A percentile compares a stretch with the other conserved stretches of the same genome.
Conservation (phyloP, 2,888 invertebrate species). For the Galeruca laticollis region DNA sequence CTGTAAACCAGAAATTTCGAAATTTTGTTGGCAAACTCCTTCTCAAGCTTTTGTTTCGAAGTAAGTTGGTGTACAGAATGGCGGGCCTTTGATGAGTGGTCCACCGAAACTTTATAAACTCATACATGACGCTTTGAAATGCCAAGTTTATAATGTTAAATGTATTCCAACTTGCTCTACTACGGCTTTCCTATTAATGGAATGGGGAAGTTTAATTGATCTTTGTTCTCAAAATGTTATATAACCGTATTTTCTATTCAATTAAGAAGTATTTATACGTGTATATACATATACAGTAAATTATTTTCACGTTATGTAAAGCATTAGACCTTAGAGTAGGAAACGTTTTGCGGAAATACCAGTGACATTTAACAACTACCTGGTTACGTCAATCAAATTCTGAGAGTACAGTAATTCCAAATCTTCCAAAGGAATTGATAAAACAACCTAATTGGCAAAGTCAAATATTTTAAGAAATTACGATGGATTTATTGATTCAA, state of each 20-base stretch:
- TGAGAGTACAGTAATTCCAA: too few relatives aligned
- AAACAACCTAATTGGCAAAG: too few relatives aligned
- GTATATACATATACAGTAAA: background rate
- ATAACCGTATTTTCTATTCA: slow-evolving; percentile 35
- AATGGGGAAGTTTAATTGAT: slow-evolving; percentile 48
- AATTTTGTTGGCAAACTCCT: slow-evolving; percentile 53
- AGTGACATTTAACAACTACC: too few relatives aligned
- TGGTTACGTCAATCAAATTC: too few relatives aligned
- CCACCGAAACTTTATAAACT: slow-evolving; percentile 54
- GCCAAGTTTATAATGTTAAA: slow-evolving; percentile 51
- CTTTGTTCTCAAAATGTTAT: slow-evolving; percentile 46
- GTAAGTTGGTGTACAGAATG: slow-evolving; percentile 42
- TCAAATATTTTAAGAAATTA: too few relatives aligned
- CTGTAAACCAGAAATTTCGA: slow-evolving; percentile 43
- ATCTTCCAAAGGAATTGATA: too few relatives aligned
- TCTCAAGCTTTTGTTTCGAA: slow-evolving; percentile 46
- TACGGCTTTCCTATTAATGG: slow-evolving; percentile 48
- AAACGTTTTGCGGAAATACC: too few relatives aligned
- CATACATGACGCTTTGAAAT: slow-evolving; percentile 51
- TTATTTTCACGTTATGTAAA: background rate
- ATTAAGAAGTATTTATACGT: slow-evolving; percentile 24
- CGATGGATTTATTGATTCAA: too few relatives aligned
- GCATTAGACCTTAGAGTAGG: too few relatives aligned
- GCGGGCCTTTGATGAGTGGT: slow-evolving; percentile 54
- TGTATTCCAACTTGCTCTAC: slow-evolving; percentile 48